Evolutionary conservation across 1,140 invertebrate genomes (phyloP).

Genomic region (fruit fly (Drosophila melanogaster)): DNA sequence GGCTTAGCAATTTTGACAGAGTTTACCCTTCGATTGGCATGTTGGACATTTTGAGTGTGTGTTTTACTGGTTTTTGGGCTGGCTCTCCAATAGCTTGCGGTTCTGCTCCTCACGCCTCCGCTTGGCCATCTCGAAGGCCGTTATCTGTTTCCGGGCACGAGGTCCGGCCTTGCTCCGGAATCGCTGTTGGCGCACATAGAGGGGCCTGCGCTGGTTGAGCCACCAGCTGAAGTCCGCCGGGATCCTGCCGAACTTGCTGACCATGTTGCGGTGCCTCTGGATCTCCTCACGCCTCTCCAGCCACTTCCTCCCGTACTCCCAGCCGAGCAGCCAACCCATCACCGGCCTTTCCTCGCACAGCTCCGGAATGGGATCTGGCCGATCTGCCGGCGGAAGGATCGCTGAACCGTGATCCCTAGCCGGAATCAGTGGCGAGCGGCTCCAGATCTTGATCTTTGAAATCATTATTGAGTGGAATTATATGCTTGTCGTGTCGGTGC

Average conservation of each 20-base stretch:
- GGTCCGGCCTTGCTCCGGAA: conserved; percentile 12
- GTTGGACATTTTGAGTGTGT: neutral
- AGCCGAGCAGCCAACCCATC: conserved; percentile 36
- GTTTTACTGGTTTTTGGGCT: neutral
- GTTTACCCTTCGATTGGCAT: neutral
- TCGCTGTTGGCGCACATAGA: conserved; percentile 29
- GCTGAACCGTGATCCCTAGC: conserved; percentile 16
- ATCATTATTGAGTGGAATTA: conserved; percentile 5
- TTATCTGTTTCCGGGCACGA: conserved; percentile 16
- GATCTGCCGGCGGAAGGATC: conserved; percentile 9
- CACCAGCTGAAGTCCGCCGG: conserved; percentile 35
- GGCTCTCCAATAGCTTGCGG: neutral
- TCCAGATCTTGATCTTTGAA: conserved; percentile 6
- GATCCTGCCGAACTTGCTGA: conserved; percentile 10
- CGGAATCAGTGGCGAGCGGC: conserved; percentile 1
- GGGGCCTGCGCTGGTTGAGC: conserved; percentile 37
- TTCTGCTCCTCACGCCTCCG: conserved; percentile 17
- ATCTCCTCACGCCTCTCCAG: conserved; percentile 31
- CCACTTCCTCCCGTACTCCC: conserved; percentile 47
- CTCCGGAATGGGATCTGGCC: conserved; percentile 23
- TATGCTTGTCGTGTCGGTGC: neutral
- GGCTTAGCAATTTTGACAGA: neutral
- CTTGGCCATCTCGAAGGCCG: conserved; percentile 19
- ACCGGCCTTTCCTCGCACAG: conserved; percentile 3
- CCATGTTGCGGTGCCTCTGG: conserved; percentile 1